Evolutionary conservation across 2,888 invertebrate species (phyloP).

Genomic region (Ophion costatus): DNA sequence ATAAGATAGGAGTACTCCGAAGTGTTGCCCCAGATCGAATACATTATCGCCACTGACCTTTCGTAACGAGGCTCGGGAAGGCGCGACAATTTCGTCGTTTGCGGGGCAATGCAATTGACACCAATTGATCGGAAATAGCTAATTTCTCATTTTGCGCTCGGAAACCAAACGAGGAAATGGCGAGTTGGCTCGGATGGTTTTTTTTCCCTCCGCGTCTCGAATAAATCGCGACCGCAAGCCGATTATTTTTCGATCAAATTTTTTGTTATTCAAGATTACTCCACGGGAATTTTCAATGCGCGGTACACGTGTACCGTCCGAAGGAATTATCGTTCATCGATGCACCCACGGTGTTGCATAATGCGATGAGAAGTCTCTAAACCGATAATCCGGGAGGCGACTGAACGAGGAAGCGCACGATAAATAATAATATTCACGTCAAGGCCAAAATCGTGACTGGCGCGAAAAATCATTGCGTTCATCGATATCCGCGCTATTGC

Average conservation of each 20-base stretch:
- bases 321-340: conserved; percentile 8
- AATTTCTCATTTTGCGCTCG: conserved; percentile 1
- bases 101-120: not conserved
- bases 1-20: not conserved
- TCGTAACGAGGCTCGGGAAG: conserved; percentile 8
- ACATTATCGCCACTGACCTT: conserved; percentile 43
- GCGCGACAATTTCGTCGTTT: conserved; percentile 19
- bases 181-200: not conserved
- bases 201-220: not conserved
- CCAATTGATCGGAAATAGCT: conserved; percentile 33
- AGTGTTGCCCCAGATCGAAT: conserved; percentile 41
- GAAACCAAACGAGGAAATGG: not conserved
- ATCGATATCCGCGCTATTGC: conserved; percentile 5
- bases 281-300: no score
- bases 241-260: not conserved
- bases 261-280: not conserved
- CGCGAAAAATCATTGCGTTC: conserved; percentile 25
- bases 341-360: conserved; percentile 42
- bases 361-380: conserved; percentile 22
- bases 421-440: conserved; percentile 35
- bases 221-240: not conserved
- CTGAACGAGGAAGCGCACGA: conserved; percentile 57
- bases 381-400: conserved; percentile 59
- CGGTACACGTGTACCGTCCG: not conserved
- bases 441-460: conserved; percentile 45